Evolutionary conservation across 2,888 invertebrate species (phyloP), one percentile per base, ranked within the genome.

Genomic region (Leptothorax acervorum): DNA sequence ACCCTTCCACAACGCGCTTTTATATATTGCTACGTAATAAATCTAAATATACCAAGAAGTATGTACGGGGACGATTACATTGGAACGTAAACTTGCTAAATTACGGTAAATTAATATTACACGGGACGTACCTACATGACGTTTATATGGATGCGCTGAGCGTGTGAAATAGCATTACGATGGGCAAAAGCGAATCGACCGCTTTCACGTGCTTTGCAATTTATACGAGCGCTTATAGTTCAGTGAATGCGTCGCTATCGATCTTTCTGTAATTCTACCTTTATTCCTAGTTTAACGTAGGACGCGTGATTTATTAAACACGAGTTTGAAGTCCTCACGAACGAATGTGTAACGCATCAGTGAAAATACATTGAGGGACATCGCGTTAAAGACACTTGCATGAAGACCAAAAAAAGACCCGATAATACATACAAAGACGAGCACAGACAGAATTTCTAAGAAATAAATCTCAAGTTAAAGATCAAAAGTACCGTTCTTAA

Each of bases 141-240:
- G 45, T 45, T 68, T n/a, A 23, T 51, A 48, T 63, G 48, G 68
- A 66, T 76, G 53, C 53, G 62, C 63, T 2, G 53, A 39, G 53
- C 66, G 68, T 76, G 66, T 53, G 76, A 66, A 76, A 51, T 66
- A 28, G 51, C 39, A 65, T 71, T 62, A n/a, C 76, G 87, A 85
- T 87, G 84, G 85, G 88, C 86, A 90, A 88, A 89, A 90, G 88
- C 89, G 84, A 89, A 88, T 89, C 85, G 88, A 65, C 84, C 83
- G 87, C 87, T 84, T 90, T 88, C 84, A 86, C 88, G 83, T 75
- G n/a, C 66, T 66, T 53, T 76, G 76, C 66, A 76, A 76, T 82
- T 88, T 85, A 82, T 87, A 53, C 53, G 39, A 15, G 39, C 39
- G 12, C 66, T 66, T 76, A 76, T 66, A 76, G 76, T 45, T 23